These are phyloP conservation scores for Trachymyrmex cornetzi DNA, from an alignment of 1,140 invertebrate genomes.

Conservation along the genomic window DNA sequence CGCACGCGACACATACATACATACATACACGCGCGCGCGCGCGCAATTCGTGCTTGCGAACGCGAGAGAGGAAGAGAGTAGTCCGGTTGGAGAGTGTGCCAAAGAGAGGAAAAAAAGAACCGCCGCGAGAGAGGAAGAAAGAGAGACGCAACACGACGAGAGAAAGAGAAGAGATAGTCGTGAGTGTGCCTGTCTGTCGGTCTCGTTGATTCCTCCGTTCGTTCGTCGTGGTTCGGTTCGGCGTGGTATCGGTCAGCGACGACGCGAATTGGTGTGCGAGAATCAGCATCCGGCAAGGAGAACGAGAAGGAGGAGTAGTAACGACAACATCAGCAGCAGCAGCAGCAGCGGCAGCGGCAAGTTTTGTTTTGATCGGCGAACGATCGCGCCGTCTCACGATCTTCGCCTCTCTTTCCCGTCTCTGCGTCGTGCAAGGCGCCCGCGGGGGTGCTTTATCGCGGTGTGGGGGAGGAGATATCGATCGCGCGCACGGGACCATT, in stretches of 20 bases:
- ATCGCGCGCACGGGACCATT: slow-evolving; percentile 74
- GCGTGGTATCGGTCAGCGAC: slow-evolving; percentile 18
- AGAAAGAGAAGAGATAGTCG: background rate
- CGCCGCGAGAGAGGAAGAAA: background rate
- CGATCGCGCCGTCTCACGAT: slow-evolving; percentile 63
- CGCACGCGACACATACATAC: too few relatives aligned
- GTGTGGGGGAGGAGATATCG: slow-evolving; percentile 74
- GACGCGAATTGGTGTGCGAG: slow-evolving; percentile 50
- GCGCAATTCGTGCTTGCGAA: background rate
- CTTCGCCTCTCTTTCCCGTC: slow-evolving; percentile 18
- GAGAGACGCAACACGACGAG: background rate
- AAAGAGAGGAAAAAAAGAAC: slow-evolving; percentile 22
- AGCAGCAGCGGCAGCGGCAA: slow-evolving; percentile 20
- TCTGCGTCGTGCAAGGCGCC: background rate
- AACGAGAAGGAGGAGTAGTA: slow-evolving; percentile 17
- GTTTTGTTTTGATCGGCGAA: slow-evolving; percentile 75
- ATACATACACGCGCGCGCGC: background rate
- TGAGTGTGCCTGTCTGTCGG: slow-evolving; percentile 31
- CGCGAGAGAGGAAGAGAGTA: slow-evolving; percentile 8
- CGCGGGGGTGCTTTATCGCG: slow-evolving; percentile 58
- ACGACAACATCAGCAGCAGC: background rate
- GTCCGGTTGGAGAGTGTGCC: slow-evolving; percentile 45
- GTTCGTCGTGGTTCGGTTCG: background rate
- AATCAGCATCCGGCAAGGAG: slow-evolving; percentile 45
- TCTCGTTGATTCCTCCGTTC: slow-evolving; percentile 2